phyloP scores from a whole-genome alignment of 2,113 vertebrate genomes.

The Cyprinus carpio region DNA sequence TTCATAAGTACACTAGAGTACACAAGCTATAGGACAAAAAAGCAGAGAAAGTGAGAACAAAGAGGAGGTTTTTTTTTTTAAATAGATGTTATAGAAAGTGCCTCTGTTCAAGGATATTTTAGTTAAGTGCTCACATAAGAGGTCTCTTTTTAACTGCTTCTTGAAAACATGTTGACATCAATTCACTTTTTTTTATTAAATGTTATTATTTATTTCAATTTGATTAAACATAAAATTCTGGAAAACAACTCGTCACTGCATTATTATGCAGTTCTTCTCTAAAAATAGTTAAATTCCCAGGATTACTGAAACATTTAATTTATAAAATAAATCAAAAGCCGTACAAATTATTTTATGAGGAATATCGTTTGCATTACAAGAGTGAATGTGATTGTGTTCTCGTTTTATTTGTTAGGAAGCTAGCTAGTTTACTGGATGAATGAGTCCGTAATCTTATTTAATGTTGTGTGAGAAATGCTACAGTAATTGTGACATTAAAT shows the following conservation, averaged over 20 bases:
- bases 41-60: background rate
- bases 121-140: background rate
- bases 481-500: conserved; percentile 26
- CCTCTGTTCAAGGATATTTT: conserved; percentile 1
- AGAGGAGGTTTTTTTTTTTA: background rate
- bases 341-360: background rate
- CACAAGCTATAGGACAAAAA: background rate
- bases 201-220: background rate
- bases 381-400: background rate
- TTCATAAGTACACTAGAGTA: background rate
- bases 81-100: background rate
- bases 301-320: background rate
- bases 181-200: background rate
- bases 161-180: background rate
- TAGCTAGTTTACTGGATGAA: conserved; percentile 23
- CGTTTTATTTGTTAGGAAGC: conserved; percentile 16
- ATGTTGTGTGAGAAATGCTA: conserved; percentile 28
- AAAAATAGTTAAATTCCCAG: background rate
- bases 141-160: background rate
- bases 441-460: conserved; percentile 17
- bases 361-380: background rate
- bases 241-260: background rate
- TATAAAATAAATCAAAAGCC: background rate
- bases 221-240: background rate
- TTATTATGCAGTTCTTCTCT: no score